Evolutionary conservation across 2,113 vertebrate genomes (phyloP), one percentile per base, ranked within the genome.

Genomic region (Megaceryle torquata): DNA sequence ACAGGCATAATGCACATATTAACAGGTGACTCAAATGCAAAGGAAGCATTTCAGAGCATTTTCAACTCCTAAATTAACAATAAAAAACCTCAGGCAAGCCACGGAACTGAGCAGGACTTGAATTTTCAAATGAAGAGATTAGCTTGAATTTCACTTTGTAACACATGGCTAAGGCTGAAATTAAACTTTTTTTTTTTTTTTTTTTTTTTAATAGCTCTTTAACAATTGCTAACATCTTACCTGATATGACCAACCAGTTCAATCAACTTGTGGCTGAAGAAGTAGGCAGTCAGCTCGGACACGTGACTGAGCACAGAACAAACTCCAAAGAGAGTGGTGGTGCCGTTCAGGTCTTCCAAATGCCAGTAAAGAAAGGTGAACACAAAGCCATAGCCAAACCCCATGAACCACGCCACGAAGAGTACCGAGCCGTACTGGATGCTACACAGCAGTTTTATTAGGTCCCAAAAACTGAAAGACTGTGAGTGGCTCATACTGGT

Each of bases 351-450:
- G 92, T 99, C 99, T 97, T 99, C 98, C 95, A 99, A 89, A 95
- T 99, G 99, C 99, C 99, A 99, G 97, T 99, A 99, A 51, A 99
- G 99, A 94, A 99, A 99, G 84, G 98, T 99, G 97, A 99, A 99
- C 63, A 99, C 99, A 24, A 99, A 99, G 93, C 99, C 99, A 8
- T 99, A 99, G 9, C 99, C 99, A 72, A 99, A 99, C 5, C 99
- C 99, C 99, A 99, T 99, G 96, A 99, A 99, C 99, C 99, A 99
- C 8, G 99, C 99, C 56, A 99, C 99, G 0, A 99, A 99, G 31
- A 99, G 98, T 78, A 99, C 99, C 0, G 99, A 99, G 93, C 99
- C 98, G 2, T 99, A 99, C 74, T 98, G 99, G 93, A 99, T 98
- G 5, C 98, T 99, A 95, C 99, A 99, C 1, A 99, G 97, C 33